Evolutionary conservation across 1,140 invertebrate species (phyloP), one percentile per base, ranked within the genome.

Genomic region (Musca domestica): DNA sequence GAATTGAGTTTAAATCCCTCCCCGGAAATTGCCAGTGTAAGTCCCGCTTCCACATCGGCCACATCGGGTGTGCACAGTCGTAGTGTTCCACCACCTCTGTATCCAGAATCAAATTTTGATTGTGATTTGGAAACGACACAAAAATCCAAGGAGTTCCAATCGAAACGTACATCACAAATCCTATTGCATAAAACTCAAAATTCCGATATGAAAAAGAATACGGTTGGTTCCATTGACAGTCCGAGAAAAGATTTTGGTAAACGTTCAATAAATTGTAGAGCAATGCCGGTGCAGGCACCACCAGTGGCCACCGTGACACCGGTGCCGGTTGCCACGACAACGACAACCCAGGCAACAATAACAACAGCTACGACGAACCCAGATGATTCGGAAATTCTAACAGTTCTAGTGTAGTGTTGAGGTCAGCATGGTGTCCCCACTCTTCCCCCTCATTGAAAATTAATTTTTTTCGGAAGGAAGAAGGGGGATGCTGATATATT

Each of bases 191-290:
- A 91, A 79, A 87, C 89, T 58, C 90, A 90, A 78, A 90, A 90
- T 81, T 85, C 87, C 30, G 91, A 92, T 77, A 89, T 91, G 74
- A 86, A 90, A 68, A 92, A 92, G 79, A 91, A 92, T 81, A 91
- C 90, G 15, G 90, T 90, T 64, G 88, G 88, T 71, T 89, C 90
- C 47, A 86, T 86, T 69, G 88, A 89, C 72, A 90, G 90, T 76
- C 86, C 87, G 10, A 87, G 89, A 74, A 93, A 92, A 83, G 91
- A 92, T 73, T 91, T 92, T 81, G 90, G 86, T 70, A 92, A 92
- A 82, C 88, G 89, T 12, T 80, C 80, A 7, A 81, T 81, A 34
- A 81, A 81, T 64, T 81, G 80, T 71, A 78, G 81, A 70, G 75
- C 80, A 56, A 69, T 81, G 73, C 84, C 85, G 15, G 34, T 41